These are phyloP conservation scores for Polietes domitor DNA, from an alignment of 2,888 invertebrate genomes.

Conservation along the genomic window DNA sequence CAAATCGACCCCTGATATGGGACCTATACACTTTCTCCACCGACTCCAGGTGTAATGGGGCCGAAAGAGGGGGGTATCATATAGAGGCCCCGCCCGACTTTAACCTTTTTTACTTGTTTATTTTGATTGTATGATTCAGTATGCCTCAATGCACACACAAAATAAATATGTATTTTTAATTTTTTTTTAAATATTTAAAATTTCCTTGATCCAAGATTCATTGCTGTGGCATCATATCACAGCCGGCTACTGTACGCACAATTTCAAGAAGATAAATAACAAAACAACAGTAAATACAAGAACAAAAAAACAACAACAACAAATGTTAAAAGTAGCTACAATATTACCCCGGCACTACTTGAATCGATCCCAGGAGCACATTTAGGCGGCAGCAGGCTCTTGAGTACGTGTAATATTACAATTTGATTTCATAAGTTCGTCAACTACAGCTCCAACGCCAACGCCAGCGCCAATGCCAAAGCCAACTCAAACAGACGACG, in stretches of 20 bases:
- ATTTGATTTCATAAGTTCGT: slow-evolving; percentile 58
- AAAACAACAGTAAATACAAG: neutral
- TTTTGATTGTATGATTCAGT: too few relatives aligned
- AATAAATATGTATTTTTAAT: too few relatives aligned
- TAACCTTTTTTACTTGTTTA: too few relatives aligned
- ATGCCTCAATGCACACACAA: too few relatives aligned
- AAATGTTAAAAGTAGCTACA: neutral
- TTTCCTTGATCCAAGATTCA: too few relatives aligned
- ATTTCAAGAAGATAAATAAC: neutral
- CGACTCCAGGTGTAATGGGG: too few relatives aligned
- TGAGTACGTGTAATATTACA: slow-evolving; percentile 62
- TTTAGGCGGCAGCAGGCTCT: slow-evolving; percentile 50
- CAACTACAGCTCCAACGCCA: slow-evolving; percentile 36
- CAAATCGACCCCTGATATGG: too few relatives aligned
- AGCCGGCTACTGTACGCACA: neutral
- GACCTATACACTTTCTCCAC: too few relatives aligned
- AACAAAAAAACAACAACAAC: neutral
- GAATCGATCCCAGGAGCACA: neutral
- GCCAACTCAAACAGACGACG: neutral
- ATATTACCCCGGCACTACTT: neutral
- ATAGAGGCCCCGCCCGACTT: too few relatives aligned
- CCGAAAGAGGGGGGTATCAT: too few relatives aligned
- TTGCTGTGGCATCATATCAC: neutral
- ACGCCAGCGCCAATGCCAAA: too few relatives aligned
- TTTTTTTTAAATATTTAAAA: too few relatives aligned